A percentile compares a stretch with the other conserved stretches of the same genome.
These are phyloP conservation scores for Yponomeuta malinellus DNA, from an alignment of 2,888 invertebrate species.

Conservation along the genomic window DNA sequence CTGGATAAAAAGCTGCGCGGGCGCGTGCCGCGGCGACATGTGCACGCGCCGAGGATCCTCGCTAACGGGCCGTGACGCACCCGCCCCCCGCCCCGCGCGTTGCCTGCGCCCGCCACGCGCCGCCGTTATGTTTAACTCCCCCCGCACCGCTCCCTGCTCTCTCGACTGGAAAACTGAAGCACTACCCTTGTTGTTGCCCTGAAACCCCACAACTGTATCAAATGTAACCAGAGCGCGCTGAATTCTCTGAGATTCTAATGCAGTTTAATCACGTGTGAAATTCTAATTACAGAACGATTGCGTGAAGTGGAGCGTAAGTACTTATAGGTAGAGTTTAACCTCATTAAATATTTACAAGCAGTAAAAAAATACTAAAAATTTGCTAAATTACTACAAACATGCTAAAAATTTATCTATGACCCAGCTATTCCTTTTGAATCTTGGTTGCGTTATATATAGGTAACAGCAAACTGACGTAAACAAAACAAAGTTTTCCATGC, in stretches of 20 bases:
- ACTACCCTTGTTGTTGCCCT: conserved; percentile 38
- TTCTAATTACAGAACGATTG: conserved; percentile 25
- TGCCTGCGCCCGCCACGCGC: conserved; percentile 25
- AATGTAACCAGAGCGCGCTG: conserved; percentile 50
- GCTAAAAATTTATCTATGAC: no score
- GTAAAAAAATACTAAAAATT: no score
- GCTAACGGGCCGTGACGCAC: conserved; percentile 64
- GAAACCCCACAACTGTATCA: conserved; percentile 56
- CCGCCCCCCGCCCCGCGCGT: conserved; percentile 23
- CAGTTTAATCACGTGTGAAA: conserved; percentile 53
- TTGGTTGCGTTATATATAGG: no score
- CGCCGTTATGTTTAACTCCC: conserved; percentile 46
- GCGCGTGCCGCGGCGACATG: conserved; percentile 73
- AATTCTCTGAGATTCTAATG: conserved; percentile 57
- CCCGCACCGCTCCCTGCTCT: conserved; percentile 16
- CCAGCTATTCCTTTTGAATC: no score
- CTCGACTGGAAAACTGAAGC: conserved; percentile 42
- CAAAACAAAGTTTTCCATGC: no score
- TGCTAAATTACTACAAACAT: no score
- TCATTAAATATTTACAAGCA: not conserved
- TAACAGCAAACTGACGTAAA: no score
- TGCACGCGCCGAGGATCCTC: conserved; percentile 65
- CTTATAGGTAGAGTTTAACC: not conserved
- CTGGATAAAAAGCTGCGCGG: conserved; percentile 58
- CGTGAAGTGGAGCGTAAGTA: not conserved